Evolutionary conservation across 2,797 vertebrate species (phyloP), one percentile per base, ranked within the genome.

Genomic region (Centropyge bicolor): DNA sequence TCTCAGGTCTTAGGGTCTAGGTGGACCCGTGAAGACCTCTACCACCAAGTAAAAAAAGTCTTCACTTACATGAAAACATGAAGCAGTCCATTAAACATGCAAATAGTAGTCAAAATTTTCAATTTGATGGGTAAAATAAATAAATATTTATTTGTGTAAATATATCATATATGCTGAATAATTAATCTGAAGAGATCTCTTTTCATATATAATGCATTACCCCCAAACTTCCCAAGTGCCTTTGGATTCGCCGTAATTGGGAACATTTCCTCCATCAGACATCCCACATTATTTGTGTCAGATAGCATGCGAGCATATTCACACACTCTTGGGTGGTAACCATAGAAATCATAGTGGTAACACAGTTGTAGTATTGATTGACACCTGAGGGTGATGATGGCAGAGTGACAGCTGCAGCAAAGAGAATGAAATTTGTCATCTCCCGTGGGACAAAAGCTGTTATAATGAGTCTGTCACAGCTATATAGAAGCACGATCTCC

Each of bases 141-240:
- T 70, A 83, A 83, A 88, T 84, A 92, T 89, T 85, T 88, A 86
- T 88, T 86, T 87, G 84, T 87, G 87, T 89, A 91, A 94, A 93
- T 81, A 89, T 68, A 86, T 86, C 83, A 78, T 43, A 71, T 41
- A 59, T 61, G 17, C 77, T 93, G 35, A 92, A 93, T 91, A 87
- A 89, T 92, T 83, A 79, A 93, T 89, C 56, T 62, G 71, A 68
- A 46, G 64, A 70, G 81, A 76, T 86, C 73, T 80, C 75, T 54
- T 80, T 78, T 86, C 83, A 93, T 93, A 82, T 92, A 88, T 91
- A 92, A 92, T 93, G 75, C 82, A 92, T 91, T 73, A 69, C 31
- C 41, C 69, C 56, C 70, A 84, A 85, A 74, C 62, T 75, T 62
- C 79, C 65, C 54, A 72, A 41, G 46, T 78, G 87, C 89, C 83